These are phyloP conservation scores for Notolepis coatsorum DNA, from an alignment of 2,797 vertebrate genomes.

Conservation along the genomic window DNA sequence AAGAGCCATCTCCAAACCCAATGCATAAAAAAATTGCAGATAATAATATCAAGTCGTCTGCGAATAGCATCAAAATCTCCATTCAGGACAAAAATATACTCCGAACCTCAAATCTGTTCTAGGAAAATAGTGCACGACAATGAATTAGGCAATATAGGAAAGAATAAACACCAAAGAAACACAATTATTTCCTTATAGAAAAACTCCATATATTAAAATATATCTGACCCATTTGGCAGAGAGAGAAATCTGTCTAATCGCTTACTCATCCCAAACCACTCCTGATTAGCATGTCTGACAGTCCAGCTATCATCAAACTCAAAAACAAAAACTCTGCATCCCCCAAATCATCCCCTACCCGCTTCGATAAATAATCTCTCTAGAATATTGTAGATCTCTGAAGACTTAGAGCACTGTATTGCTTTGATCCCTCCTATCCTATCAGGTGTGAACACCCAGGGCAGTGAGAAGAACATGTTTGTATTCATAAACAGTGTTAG, in stretches of 20 bases:
- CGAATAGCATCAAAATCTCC: conserved; percentile 51
- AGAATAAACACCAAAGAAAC: conserved; percentile 65
- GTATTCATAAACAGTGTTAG: conserved; percentile 8
- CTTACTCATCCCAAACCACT: conserved; percentile 38
- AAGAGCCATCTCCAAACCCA: conserved; percentile 53
- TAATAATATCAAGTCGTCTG: conserved; percentile 8
- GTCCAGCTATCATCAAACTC: conserved; percentile 66
- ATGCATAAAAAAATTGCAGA: conserved; percentile 18
- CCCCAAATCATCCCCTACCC: conserved; percentile 22
- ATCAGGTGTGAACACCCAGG: not conserved
- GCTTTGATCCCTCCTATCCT: conserved; percentile 47
- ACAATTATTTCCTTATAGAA: conserved; percentile 62
- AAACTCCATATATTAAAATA: conserved; percentile 75
- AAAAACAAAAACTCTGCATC: conserved; percentile 9
- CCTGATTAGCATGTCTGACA: conserved; percentile 60
- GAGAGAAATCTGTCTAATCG: conserved; percentile 38
- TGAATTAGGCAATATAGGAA: conserved; percentile 56
- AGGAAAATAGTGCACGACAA: conserved; percentile 78
- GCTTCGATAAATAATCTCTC: conserved; percentile 20
- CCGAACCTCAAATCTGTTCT: conserved; percentile 71
- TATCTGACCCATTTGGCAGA: conserved; percentile 54
- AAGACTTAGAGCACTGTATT: conserved; percentile 44
- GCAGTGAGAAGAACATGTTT: too few species aligned
- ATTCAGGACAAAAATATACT: conserved; percentile 76
- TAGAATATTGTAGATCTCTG: conserved; percentile 22